phyloP scores from a whole-genome alignment of 30 jellyfish, hydroid and myxozoan genomes.

The Hydra vulgaris region DNA sequence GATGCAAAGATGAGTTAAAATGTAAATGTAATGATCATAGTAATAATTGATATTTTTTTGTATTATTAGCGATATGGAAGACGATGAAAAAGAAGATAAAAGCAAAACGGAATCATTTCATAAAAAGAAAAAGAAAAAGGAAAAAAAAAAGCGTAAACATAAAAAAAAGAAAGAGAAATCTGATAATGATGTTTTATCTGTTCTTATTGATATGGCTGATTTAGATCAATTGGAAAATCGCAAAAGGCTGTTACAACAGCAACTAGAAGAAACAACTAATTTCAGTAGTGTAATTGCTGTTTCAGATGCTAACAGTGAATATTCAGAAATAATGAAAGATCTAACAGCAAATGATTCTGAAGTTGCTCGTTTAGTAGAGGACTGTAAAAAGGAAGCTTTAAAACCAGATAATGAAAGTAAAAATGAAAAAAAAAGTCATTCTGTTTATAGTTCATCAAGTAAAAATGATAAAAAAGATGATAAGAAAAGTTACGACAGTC shows the following conservation, averaged over 20 bases:
- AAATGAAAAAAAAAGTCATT: constrained; percentile 9
- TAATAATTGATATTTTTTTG: background rate
- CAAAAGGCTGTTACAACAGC: constrained; percentile 44
- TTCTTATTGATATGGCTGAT: constrained; percentile 52
- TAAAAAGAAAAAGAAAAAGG: constrained; percentile 23
- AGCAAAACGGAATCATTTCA: background rate
- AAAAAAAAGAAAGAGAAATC: constrained; percentile 33
- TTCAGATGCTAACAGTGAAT: constrained; percentile 11
- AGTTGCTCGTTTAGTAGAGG: constrained; percentile 31
- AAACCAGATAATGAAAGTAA: constrained; percentile 10
- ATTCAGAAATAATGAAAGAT: constrained; percentile 36
- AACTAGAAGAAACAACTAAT: constrained; percentile 49
- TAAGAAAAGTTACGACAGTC: constrained; percentile 8
- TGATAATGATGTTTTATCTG: constrained; percentile 20
- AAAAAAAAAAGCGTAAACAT: constrained; percentile 33
- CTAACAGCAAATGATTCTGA: constrained; percentile 33
- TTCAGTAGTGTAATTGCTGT: background rate
- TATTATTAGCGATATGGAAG: background rate
- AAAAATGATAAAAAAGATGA: constrained; percentile 4
- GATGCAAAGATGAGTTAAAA: too few species aligned
- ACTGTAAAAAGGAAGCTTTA: constrained; percentile 28
- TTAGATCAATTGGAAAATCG: constrained; percentile 65
- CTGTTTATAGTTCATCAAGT: background rate
- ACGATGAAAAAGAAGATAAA: background rate
- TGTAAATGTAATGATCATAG: too few species aligned